A percentile compares a stretch with the other conserved stretches of the same genome.
Conservation (phyloP, 1,140 invertebrate species). For the Drosophila lini region DNA sequence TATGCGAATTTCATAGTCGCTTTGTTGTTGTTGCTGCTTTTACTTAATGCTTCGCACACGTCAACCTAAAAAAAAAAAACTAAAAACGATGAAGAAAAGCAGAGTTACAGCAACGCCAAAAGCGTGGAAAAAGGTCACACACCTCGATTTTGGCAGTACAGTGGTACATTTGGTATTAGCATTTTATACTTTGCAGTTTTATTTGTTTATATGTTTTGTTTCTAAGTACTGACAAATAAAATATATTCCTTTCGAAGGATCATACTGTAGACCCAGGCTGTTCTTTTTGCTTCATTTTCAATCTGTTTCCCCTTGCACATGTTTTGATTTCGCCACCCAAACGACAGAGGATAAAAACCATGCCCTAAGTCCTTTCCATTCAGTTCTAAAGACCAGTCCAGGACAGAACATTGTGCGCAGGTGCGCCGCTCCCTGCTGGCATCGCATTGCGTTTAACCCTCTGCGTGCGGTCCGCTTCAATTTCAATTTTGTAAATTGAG, state of each 20-base stretch:
- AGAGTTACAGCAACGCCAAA: constrained; percentile 28
- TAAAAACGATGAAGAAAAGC: constrained; percentile 36
- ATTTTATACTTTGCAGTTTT: not conserved
- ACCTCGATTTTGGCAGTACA: constrained; percentile 49
- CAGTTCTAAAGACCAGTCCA: constrained; percentile 19
- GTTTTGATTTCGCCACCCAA: constrained; percentile 19
- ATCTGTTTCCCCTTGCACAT: constrained; percentile 21
- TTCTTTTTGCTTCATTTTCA: constrained; percentile 21
- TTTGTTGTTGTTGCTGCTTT: constrained; percentile 49
- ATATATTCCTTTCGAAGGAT: not conserved
- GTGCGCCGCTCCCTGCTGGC: constrained; percentile 47
- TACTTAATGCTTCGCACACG: constrained; percentile 78
- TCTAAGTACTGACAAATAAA: not conserved
- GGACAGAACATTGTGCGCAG: constrained; percentile 57
- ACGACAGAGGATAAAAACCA: constrained; percentile 29
- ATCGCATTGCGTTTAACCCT: constrained; percentile 65
- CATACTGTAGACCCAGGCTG: not conserved
- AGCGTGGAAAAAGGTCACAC: constrained; percentile 66
- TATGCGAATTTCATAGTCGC: constrained; percentile 60
- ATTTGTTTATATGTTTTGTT: not conserved
- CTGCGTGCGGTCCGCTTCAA: constrained; percentile 58
- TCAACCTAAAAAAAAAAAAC: constrained; percentile 50
- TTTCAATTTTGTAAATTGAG: constrained; percentile 81
- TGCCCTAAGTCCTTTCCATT: not conserved
- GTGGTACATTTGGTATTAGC: not conserved